Conservation (phyloP, 2,113 vertebrate species). For the Labrus mixtus region DNA sequence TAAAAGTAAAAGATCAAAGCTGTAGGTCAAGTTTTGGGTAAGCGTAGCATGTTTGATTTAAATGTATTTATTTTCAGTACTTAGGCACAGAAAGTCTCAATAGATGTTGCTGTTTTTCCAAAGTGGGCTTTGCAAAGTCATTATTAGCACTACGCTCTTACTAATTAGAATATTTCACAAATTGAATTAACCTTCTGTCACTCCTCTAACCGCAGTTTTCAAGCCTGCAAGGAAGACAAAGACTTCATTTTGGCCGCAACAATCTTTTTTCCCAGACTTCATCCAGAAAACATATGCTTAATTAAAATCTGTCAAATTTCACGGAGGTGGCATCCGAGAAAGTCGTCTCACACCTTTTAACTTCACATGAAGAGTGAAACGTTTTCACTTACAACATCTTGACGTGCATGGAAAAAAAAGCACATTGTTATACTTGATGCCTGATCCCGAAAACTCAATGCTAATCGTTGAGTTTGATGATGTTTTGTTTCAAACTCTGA, state of each 20-base stretch:
- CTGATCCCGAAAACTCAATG: not conserved
- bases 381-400: constrained; percentile 54
- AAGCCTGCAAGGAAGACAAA: constrained; percentile 52
- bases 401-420: constrained; percentile 1
- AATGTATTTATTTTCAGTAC: not conserved
- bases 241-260: constrained; percentile 59
- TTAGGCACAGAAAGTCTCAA: not conserved
- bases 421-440: constrained; percentile 1
- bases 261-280: constrained; percentile 53
- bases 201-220: constrained; percentile 60
- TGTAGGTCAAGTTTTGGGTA: not conserved
- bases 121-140: constrained; percentile 39
- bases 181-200: constrained; percentile 66
- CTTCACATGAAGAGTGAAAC: constrained; percentile 39
- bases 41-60: not conserved
- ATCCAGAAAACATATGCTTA: constrained; percentile 79
- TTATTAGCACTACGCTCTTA: constrained; percentile 43
- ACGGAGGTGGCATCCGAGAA: constrained; percentile 56
- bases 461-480: not conserved
- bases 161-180: constrained; percentile 66
- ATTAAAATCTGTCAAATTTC: constrained; percentile 82
- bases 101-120: constrained; percentile 28
- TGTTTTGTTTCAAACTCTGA: not conserved
- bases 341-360: constrained; percentile 60
- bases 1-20: not conserved